These are phyloP conservation scores for Dasypogon diadema DNA, from an alignment of 2,888 invertebrate species.

Conservation along the genomic window DNA sequence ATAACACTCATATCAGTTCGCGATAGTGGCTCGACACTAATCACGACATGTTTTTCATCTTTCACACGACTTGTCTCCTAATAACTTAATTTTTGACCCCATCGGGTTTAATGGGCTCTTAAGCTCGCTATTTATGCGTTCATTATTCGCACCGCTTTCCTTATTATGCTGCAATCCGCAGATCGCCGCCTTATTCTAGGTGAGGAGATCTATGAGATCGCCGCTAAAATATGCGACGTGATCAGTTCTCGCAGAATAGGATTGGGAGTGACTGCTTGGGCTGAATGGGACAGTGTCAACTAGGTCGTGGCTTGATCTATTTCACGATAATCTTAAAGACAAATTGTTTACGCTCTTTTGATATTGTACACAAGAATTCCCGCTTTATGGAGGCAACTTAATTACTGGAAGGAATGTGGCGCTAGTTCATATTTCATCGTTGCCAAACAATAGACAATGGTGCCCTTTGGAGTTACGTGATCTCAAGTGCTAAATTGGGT, in stretches of 20 bases:
- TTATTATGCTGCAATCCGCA: conserved; percentile 10
- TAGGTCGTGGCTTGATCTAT: conserved; percentile 29
- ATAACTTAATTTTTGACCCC: conserved; percentile 36
- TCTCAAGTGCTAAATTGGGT: conserved; percentile 9
- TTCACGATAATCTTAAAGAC: conserved; percentile 27
- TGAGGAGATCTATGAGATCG: conserved; percentile 17
- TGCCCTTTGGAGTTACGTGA: background rate
- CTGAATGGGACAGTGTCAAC: background rate
- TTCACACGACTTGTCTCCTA: conserved; percentile 4
- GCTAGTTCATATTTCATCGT: conserved; percentile 10
- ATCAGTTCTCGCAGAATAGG: conserved; percentile 16
- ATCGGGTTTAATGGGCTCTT: background rate
- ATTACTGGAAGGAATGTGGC: conserved; percentile 19
- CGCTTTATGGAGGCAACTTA: conserved; percentile 9
- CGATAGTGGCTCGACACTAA: background rate
- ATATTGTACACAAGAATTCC: background rate
- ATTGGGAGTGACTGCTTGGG: conserved; percentile 24
- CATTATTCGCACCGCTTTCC: background rate
- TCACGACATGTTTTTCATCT: background rate
- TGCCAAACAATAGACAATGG: background rate
- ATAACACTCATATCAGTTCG: background rate
- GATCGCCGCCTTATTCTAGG: background rate
- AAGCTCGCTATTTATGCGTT: background rate
- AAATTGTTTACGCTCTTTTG: conserved; percentile 28
- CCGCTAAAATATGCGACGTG: conserved; percentile 26